These are phyloP conservation scores for Andrena minutula DNA, from an alignment of 2,888 invertebrate species.

Conservation along the genomic window DNA sequence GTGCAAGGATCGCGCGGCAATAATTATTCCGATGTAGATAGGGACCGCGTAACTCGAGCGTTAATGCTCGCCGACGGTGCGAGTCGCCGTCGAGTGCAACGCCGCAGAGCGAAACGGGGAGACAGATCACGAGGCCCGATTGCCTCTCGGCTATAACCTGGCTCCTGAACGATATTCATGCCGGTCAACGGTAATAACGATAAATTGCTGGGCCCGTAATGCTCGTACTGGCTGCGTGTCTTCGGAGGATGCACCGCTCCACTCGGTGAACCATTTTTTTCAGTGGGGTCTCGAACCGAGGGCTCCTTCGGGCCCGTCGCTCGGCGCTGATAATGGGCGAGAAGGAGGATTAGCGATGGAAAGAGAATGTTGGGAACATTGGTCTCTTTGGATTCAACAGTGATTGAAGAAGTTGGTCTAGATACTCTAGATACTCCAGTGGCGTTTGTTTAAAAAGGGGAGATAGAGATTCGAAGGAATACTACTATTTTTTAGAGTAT, in stretches of 20 bases:
- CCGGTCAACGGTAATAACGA: slow-evolving; percentile 80
- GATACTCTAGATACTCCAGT: neutral
- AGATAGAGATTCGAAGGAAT: neutral
- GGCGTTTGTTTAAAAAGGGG: neutral
- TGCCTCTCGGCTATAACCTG: slow-evolving; percentile 66
- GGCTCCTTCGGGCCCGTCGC: neutral
- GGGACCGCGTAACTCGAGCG: slow-evolving; percentile 80
- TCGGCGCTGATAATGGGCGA: neutral
- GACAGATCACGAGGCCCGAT: slow-evolving; percentile 65
- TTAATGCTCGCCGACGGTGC: slow-evolving; percentile 76
- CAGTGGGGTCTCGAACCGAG: neutral
- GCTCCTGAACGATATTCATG: slow-evolving; percentile 78
- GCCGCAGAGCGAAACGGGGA: slow-evolving; percentile 51
- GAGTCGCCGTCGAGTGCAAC: slow-evolving; percentile 46
- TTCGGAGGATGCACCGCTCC: slow-evolving; percentile 20
- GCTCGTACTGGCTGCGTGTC: slow-evolving; percentile 63
- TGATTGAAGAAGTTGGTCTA: neutral
- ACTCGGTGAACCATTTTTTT: slow-evolving; percentile 20
- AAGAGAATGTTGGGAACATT: neutral
- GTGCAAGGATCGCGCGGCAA: slow-evolving; percentile 74
- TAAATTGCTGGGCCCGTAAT: slow-evolving; percentile 78
- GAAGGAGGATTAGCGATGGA: neutral
- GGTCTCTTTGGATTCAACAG: neutral
- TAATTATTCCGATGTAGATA: slow-evolving; percentile 83
- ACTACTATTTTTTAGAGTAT: neutral